These are phyloP conservation scores for Eilema caniola DNA, from an alignment of 2,888 invertebrate genomes.

Conservation along the genomic window DNA sequence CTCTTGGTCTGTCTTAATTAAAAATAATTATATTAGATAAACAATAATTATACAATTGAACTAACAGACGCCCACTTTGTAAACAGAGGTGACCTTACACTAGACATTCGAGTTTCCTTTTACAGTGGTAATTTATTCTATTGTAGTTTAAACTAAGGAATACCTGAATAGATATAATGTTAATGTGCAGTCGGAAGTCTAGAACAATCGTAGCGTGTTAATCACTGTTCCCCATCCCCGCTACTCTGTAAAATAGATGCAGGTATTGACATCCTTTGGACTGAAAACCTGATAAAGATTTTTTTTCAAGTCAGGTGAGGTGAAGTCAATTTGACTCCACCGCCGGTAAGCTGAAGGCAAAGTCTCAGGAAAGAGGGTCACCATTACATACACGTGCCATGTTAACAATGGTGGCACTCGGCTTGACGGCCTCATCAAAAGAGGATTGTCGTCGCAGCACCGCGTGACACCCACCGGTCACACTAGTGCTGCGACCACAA, in stretches of 20 bases:
- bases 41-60: slow-evolving; percentile 57
- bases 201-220: slow-evolving; percentile 24
- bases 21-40: slow-evolving; percentile 20
- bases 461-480: too few relatives aligned
- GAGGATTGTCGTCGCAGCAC: too few relatives aligned
- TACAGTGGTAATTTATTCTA: slow-evolving; percentile 39
- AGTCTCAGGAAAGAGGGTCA: too few relatives aligned
- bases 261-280: too few relatives aligned
- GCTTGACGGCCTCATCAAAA: too few relatives aligned
- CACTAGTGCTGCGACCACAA: too few relatives aligned
- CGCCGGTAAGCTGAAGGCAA: too few relatives aligned
- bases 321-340: too few relatives aligned
- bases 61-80: slow-evolving; percentile 62
- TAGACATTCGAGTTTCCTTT: slow-evolving; percentile 7
- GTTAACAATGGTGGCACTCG: too few relatives aligned
- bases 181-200: slow-evolving; percentile 36
- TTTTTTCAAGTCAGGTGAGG: too few relatives aligned
- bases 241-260: neutral
- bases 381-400: too few relatives aligned
- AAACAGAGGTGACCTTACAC: slow-evolving; percentile 16
- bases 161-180: slow-evolving; percentile 31
- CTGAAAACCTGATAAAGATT: too few relatives aligned
- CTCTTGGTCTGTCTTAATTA: neutral
- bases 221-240: neutral
- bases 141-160: slow-evolving; percentile 30